Evolutionary conservation across 1,140 invertebrate genomes (phyloP), one percentile per base, ranked within the genome.

Genomic region (Euura saliciscinereae): DNA sequence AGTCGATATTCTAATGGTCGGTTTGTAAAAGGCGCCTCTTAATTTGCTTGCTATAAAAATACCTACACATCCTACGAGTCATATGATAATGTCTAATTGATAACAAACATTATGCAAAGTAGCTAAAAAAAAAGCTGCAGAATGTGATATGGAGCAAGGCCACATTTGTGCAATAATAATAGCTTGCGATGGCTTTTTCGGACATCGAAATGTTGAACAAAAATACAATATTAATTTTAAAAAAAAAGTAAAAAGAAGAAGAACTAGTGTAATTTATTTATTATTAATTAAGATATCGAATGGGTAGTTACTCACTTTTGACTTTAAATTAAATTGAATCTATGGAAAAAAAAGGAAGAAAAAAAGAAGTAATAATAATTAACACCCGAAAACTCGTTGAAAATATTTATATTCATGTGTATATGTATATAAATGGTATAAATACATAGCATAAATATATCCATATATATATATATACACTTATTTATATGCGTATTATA

Each of bases 41-140:
- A 59, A 11, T 59, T 59, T 59, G 51, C 51, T 59, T 59, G 51
- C 51, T 59, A 59, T 11, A 28, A 28, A 28, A 28, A 28, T 28
- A 28, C 28, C 28, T 28, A 59, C 13, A 59, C 51, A 59, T 59
- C 51, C 13, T 59, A 59, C 13, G 13, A 59, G 28, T 28, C 28
- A 8, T 59, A 59, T 59, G 51, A 59, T n/a, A 59, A 59, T 59
- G 51, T 28, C 28, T 59, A 59, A 59, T 59, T 59, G 28, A 59
- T 59, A n/a, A 59, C 51, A 59, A n/a, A 59, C 51, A 59, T 59
- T 59, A 59, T 59, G 51, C 51, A 59, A 59, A 59, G 51, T 59
- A 59, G 51, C 51, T 59, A n/a, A 59, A 28, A 28, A 28, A 28
- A 28, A 28, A 59, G 51, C 51, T 59, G 51, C 51, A 59, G 51